A percentile compares a stretch with the other conserved stretches of the same genome.
Evolutionary conservation across 2,113 vertebrate genomes (phyloP).

Genomic region (Polypterus bichir): DNA sequence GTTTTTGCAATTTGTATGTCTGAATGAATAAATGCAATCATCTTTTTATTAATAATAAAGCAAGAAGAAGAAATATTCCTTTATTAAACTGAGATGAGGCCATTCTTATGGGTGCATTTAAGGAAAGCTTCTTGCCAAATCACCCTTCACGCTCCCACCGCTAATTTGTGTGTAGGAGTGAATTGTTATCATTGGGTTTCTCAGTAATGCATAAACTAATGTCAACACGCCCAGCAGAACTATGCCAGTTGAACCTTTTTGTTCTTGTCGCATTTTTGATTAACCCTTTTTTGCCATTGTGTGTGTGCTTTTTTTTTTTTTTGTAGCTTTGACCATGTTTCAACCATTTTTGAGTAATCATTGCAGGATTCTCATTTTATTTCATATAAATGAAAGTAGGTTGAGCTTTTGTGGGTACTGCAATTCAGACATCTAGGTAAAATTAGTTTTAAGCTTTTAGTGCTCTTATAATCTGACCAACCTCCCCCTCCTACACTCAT

Average conservation of each 20-base stretch:
- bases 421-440: no score
- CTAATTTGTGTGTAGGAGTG: slow-evolving; percentile 33
- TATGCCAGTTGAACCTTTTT: slow-evolving; percentile 17
- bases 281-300: background rate
- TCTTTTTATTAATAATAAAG: slow-evolving; percentile 1
- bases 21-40: no score
- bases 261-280: slow-evolving; percentile 21
- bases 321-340: background rate
- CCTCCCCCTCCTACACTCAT: no score
- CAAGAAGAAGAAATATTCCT: slow-evolving; percentile 34
- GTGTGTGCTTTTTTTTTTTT: slow-evolving; percentile 9
- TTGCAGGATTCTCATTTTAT: background rate
- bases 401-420: no score
- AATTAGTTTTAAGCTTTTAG: no score
- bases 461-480: no score
- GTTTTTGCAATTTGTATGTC: slow-evolving; percentile 23
- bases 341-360: background rate
- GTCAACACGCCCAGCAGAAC: slow-evolving; percentile 26
- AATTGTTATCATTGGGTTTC: slow-evolving; percentile 41
- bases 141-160: slow-evolving; percentile 36
- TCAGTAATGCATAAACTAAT: slow-evolving; percentile 31
- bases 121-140: slow-evolving; percentile 52
- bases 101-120: slow-evolving; percentile 39
- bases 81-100: slow-evolving; percentile 67
- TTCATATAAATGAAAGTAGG: no score